Percentiles rank a stretch among this genome's conserved stretches.
Evolutionary conservation across 2,797 vertebrate genomes (phyloP).

Genomic region (Acanthurus leucopareius): DNA sequence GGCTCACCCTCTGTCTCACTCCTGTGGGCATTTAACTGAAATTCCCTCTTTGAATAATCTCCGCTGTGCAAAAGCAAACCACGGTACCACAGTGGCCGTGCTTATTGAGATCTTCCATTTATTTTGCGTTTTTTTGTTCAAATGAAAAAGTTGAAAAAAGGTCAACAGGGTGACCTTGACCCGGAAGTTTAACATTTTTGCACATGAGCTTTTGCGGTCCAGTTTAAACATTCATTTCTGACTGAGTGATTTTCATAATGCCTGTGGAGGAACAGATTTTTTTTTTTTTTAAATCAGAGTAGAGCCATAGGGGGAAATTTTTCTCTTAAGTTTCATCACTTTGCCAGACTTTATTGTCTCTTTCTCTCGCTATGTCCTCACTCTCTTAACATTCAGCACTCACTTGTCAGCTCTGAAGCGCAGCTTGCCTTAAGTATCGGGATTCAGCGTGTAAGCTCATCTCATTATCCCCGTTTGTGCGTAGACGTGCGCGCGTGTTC

Average conservation of each 20-base stretch:
- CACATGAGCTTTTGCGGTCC: slow-evolving; percentile 2
- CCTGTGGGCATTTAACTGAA: slow-evolving; percentile 59
- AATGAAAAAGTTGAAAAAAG: not conserved
- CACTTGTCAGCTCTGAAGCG: slow-evolving; percentile 79
- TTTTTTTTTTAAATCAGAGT: slow-evolving; percentile 31
- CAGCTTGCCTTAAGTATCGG: slow-evolving; percentile 80
- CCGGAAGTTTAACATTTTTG: not conserved
- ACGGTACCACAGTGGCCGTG: slow-evolving; percentile 11
- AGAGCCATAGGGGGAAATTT: slow-evolving; percentile 50
- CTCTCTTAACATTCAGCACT: slow-evolving; percentile 76
- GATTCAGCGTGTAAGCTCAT: slow-evolving; percentile 77
- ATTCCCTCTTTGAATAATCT: slow-evolving; percentile 63
- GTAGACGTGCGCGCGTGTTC: slow-evolving; percentile 38
- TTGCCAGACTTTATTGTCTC: slow-evolving; percentile 73
- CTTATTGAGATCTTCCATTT: not conserved
- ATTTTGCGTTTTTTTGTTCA: not conserved
- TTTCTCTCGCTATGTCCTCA: slow-evolving; percentile 69
- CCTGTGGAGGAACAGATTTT: slow-evolving; percentile 13
- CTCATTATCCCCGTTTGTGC: slow-evolving; percentile 80
- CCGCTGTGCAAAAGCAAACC: slow-evolving; percentile 38
- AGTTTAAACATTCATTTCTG: slow-evolving; percentile 22
- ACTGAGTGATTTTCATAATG: slow-evolving; percentile 40
- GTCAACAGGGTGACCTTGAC: slow-evolving; percentile 8
- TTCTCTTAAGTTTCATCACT: slow-evolving; percentile 81
- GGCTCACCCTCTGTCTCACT: slow-evolving; percentile 59